These are phyloP conservation scores for Onychorhynchus coronatus DNA, from an alignment of 2,113 vertebrate genomes.

Conservation along the genomic window DNA sequence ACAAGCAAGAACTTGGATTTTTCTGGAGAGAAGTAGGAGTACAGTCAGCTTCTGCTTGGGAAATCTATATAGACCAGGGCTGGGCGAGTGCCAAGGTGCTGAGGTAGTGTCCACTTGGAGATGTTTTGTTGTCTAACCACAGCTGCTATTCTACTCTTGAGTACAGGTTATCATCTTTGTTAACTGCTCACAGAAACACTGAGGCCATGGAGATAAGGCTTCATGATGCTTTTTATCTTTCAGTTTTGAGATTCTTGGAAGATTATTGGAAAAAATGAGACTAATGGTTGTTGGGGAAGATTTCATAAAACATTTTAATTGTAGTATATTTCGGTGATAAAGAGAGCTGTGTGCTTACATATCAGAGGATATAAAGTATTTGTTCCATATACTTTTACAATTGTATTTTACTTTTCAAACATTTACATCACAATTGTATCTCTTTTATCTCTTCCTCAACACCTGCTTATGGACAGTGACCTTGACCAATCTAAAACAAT, in stretches of 20 bases:
- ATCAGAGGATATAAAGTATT: neutral
- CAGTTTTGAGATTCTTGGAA: neutral
- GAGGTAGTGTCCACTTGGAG: accelerated
- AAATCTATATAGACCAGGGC: neutral
- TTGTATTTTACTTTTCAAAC: neutral
- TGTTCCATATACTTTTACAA: neutral
- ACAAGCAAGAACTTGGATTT: neutral
- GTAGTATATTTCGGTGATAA: neutral
- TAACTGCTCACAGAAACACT: neutral
- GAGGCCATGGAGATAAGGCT: neutral
- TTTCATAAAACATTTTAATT: neutral
- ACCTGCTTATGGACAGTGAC: neutral
- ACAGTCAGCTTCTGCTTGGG: neutral
- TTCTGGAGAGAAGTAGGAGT: neutral
- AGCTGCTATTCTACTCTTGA: neutral
- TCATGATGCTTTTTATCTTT: neutral
- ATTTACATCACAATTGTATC: neutral
- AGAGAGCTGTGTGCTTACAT: accelerated
- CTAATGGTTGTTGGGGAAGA: neutral
- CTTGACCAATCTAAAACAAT: neutral
- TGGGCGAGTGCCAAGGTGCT: neutral
- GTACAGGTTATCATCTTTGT: neutral
- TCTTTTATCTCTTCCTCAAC: neutral
- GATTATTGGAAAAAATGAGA: neutral
- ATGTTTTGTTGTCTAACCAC: neutral